These are phyloP conservation scores for Cheiracanthium punctorium DNA, from an alignment of 2,888 invertebrate species.

Conservation along the genomic window DNA sequence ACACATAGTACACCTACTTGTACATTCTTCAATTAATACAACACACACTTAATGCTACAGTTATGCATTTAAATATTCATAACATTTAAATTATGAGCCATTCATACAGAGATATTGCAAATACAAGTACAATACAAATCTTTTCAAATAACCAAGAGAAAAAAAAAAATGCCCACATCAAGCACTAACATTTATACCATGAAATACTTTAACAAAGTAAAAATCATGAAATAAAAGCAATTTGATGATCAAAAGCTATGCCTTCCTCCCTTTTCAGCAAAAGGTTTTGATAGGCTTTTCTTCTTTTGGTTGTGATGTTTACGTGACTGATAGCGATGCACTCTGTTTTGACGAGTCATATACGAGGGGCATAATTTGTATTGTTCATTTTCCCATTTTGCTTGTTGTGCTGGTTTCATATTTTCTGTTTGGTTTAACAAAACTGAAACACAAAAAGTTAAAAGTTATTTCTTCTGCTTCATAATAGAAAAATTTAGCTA, in stretches of 20 bases:
- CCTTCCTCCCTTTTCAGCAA: slow-evolving; percentile 52
- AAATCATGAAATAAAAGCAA: neutral
- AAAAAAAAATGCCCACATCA: neutral
- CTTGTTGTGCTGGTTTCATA: slow-evolving; percentile 56
- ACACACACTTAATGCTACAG: no score
- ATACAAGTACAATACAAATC: neutral
- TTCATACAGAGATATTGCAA: slow-evolving; percentile 18
- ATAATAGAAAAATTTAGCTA: no score
- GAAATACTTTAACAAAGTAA: neutral
- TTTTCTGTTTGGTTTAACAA: slow-evolving; percentile 56
- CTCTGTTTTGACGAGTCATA: slow-evolving; percentile 70
- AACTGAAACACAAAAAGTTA: no score
- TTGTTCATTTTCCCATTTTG: slow-evolving; percentile 57
- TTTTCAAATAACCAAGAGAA: no score
- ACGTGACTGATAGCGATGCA: slow-evolving; percentile 64
- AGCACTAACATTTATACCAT: neutral
- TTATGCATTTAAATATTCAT: no score
- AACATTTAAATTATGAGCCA: neutral
- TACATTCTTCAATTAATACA: no score
- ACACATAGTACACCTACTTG: no score
- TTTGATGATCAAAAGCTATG: slow-evolving; percentile 45
- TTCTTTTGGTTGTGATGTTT: slow-evolving; percentile 58
- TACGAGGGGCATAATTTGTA: slow-evolving; percentile 64
- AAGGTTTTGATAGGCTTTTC: slow-evolving; percentile 52
- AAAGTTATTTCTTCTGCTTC: no score